phyloP scores from a whole-genome alignment of 1,140 invertebrate species.

The Pentalonia nigronervosa region DNA sequence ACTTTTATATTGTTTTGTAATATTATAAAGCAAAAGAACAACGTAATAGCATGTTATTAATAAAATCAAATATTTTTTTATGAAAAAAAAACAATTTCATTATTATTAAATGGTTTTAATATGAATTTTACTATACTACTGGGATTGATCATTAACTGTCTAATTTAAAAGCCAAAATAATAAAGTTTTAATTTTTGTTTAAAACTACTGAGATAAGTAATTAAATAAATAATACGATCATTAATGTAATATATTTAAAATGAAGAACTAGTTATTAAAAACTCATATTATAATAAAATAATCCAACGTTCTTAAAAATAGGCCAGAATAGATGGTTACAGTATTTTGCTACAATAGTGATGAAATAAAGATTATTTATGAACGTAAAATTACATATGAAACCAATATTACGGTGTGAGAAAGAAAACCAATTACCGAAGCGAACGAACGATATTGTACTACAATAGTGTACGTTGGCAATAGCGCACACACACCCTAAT shows the following conservation, averaged over 20 bases:
- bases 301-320: not conserved
- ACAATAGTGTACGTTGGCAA: too few relatives aligned
- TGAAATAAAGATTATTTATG: constrained; percentile 17
- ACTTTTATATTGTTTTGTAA: not conserved
- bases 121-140: not conserved
- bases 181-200: not conserved
- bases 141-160: not conserved
- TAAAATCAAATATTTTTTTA: not conserved
- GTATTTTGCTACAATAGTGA: not conserved
- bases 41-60: not conserved
- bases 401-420: not conserved
- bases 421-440: not conserved
- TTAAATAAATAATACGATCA: constrained; percentile 10
- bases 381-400: not conserved
- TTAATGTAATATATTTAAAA: not conserved
- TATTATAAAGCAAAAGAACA: not conserved
- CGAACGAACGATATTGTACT: not conserved
- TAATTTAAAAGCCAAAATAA: not conserved
- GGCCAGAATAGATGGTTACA: not conserved
- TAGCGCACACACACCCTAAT: not conserved
- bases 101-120: not conserved
- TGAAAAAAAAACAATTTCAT: not conserved
- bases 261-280: not conserved
- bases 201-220: not conserved
- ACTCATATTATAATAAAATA: not conserved